Evolutionary conservation across 2,113 vertebrate species (phyloP), one percentile per base, ranked within the genome.

Genomic region (Trichomycterus rosablanca): DNA sequence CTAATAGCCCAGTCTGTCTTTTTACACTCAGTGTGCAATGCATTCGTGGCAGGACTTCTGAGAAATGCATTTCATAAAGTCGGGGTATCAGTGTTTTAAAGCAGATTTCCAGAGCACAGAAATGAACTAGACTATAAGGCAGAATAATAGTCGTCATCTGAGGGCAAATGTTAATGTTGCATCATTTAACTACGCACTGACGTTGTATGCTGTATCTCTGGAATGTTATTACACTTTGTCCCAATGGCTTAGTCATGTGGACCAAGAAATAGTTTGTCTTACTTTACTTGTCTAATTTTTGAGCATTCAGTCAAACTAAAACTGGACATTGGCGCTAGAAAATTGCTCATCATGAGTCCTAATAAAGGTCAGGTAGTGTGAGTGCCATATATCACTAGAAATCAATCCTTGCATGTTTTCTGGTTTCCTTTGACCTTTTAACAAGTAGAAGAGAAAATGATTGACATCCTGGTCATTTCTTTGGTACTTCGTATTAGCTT

Each of bases 251-350:
- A 53, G 49, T 15, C 28, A 30, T 57, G 42, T 28, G 10, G 7
- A 45, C 26, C 45, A n/a, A 23, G 22, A 40, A 37, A 24, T 30
- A 34, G 16, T 22, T 11, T 26, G 2, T 59, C 15, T 48, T 24
- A 20, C 35, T 24, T 14, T 24, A 10, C 42, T 14, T 12, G 19
- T 52, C 16, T 14, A 20, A 11, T 51, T 5, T n/a, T 3, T 11
- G 45, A n/a, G 24, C n/a, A 48, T 63, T 67, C 45, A 28, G 40
- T 59, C 54, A 42, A 53, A n/a, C 42, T 12, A 26, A 58, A 37
- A 46, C 53, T 62, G 58, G 59, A 72, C n/a, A n/a, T n/a, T n/a
- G n/a, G n/a, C n/a, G n/a, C n/a, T n/a, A n/a, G n/a, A n/a, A n/a
- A n/a, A n/a, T n/a, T n/a, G n/a, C n/a, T n/a, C n/a, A n/a, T n/a